Base-by-base conservation (phyloP, 2,113 vertebrate genomes). In the Entelurus aequoreus region DNA sequence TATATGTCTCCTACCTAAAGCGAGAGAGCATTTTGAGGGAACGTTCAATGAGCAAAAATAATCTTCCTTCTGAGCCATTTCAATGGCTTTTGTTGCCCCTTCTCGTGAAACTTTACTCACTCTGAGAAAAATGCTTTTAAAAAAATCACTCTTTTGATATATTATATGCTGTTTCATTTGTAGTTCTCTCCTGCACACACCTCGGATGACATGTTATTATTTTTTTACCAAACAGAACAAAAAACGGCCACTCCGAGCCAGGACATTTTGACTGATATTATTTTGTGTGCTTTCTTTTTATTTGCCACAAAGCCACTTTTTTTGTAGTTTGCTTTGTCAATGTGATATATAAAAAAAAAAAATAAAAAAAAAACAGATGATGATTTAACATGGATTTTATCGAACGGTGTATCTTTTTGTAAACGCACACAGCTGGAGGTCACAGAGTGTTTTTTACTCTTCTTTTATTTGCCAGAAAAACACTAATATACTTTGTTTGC, bases 21-120 rank as follows among this genome's bases (percentile, higher is more conserved):
- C 10, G 12, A 46, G 42, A 46, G 1, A 46, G 42, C 10, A 46
- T 46, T 46, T 46, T 12, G 42, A 46, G 42, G 40, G 10, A 8
- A 8, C 40, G 1, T 42, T 42, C 40, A 42, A 42, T 46, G n/a
- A 48, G 16, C 10, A 52, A 66, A 68, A 44, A 6, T 63, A 54
- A 28, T 28, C 62, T 52, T 74, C 67, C 47, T 54, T 1, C 69
- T 71, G 59, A 72, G 70, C 52, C 58, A 13, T 62, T 75, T 65
- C 59, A 7, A 8, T 74, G 66, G 58, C 54, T 69, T 48, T 58
- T 8, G 48, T 65, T 47, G 11, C 37, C 35, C 28, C 15, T 77
- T 72, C 54, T 14, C 69, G 63, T 55, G 54, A 78, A 61, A 60
- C 75, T 79, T 63, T 62, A 76, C 77, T 66, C 68, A 60, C 71